phyloP scores from a whole-genome alignment of 2,888 invertebrate genomes.

The Cryptocephalus moraei region DNA sequence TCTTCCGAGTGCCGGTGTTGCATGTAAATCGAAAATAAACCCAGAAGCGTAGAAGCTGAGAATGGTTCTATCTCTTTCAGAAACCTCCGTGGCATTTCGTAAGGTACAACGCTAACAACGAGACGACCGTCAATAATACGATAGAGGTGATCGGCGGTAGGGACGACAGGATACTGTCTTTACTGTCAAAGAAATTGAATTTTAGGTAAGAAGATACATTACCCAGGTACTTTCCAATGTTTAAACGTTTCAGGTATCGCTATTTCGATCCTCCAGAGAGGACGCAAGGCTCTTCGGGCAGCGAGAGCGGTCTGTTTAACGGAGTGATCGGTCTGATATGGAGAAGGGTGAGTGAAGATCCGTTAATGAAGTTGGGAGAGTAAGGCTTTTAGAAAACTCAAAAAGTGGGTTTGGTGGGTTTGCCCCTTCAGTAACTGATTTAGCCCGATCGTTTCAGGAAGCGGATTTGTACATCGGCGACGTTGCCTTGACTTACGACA shows the following conservation, averaged over 20 bases:
- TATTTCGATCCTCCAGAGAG: constrained; percentile 67
- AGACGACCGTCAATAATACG: constrained; percentile 1
- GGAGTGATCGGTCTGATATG: constrained; percentile 64
- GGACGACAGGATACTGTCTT: constrained; percentile 56
- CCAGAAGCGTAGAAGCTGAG: not conserved
- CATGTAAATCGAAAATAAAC: constrained; percentile 44
- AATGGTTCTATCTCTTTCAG: constrained; percentile 20
- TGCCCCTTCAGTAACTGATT: too few relatives aligned
- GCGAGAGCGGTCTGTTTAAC: constrained; percentile 56
- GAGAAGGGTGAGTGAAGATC: constrained; percentile 44
- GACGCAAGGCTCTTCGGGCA: constrained; percentile 56
- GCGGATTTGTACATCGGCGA: constrained; percentile 68
- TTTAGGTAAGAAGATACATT: constrained; percentile 54
- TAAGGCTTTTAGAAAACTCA: too few relatives aligned
- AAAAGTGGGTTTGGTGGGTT: too few relatives aligned
- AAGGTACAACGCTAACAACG: constrained; percentile 33
- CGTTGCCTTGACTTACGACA: constrained; percentile 62
- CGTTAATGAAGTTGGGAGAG: too few relatives aligned
- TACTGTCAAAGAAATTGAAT: constrained; percentile 57
- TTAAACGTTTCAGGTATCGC: constrained; percentile 39
- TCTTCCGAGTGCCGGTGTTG: constrained; percentile 60
- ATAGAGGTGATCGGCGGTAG: constrained; percentile 58
- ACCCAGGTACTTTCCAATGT: not conserved
- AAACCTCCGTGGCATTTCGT: constrained; percentile 73
- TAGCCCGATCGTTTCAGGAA: constrained; percentile 40